These are phyloP conservation scores for Dipodomys spectabilis DNA, from an alignment of 2,113 vertebrate genomes.

Conservation along the genomic window DNA sequence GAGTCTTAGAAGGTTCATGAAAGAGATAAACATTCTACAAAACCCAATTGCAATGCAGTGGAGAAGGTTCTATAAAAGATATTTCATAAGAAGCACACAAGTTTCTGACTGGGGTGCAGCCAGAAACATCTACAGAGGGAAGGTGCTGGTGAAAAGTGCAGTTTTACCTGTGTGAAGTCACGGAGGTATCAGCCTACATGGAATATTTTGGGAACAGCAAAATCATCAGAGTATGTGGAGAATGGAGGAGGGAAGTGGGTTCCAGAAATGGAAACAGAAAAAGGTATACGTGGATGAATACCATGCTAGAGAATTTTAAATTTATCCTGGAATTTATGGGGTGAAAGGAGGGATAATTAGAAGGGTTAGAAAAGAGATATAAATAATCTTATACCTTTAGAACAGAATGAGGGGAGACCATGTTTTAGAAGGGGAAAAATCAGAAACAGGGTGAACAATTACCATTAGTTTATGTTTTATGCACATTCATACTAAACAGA, in stretches of 20 bases:
- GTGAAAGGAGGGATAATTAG: not conserved
- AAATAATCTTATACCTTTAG: not conserved
- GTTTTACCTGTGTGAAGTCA: not conserved
- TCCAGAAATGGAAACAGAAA: not conserved
- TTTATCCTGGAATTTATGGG: not conserved
- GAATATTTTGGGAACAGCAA: not conserved
- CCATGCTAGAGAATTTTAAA: not conserved
- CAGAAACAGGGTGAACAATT: not conserved
- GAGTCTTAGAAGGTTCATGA: not conserved
- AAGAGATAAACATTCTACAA: not conserved
- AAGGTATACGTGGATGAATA: not conserved
- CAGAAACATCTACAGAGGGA: not conserved
- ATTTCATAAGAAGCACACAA: not conserved
- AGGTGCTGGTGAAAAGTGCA: not conserved
- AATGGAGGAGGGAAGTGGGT: not conserved
- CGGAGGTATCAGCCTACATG: too few relatives aligned
- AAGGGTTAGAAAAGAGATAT: not conserved
- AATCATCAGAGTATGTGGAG: not conserved
- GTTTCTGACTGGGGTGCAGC: not conserved
- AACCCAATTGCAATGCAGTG: not conserved
- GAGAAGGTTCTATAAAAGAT: not conserved
- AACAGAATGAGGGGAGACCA: not conserved
- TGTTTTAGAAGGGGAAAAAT: not conserved
- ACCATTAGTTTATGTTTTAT: not conserved
- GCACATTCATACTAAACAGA: not conserved